These are phyloP conservation scores for Chionis minor DNA, from an alignment of 2,113 vertebrate genomes.

Conservation along the genomic window DNA sequence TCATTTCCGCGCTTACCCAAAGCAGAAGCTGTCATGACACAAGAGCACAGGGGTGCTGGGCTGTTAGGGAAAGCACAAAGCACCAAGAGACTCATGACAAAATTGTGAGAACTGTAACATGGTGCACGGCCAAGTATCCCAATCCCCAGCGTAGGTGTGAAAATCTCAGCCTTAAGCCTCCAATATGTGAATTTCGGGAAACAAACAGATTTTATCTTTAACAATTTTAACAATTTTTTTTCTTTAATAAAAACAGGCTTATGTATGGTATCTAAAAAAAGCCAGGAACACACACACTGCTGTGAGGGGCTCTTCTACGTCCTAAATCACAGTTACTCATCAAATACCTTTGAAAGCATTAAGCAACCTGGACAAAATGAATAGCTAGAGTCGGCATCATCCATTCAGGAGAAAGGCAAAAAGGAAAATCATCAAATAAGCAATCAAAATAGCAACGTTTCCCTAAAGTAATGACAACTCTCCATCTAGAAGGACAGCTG, in stretches of 20 bases:
- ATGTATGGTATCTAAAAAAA: not conserved
- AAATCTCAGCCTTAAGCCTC: slow-evolving; percentile 32
- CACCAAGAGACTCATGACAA: not conserved
- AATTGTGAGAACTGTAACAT: not conserved
- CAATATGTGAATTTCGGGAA: slow-evolving; percentile 26
- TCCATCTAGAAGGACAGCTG: not conserved
- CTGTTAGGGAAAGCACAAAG: slow-evolving; percentile 34
- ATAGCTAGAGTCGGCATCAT: not conserved
- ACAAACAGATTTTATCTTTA: slow-evolving; percentile 33
- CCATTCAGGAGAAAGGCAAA: not conserved
- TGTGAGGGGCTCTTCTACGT: not conserved
- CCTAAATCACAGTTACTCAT: not conserved
- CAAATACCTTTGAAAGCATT: not conserved
- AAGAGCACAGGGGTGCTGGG: slow-evolving; percentile 5
- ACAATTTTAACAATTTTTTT: not conserved
- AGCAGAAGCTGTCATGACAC: not conserved
- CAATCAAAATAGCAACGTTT: not conserved
- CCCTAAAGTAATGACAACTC: not conserved
- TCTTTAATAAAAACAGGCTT: slow-evolving; percentile 13
- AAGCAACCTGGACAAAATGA: not conserved
- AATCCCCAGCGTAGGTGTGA: not conserved
- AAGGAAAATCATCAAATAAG: not conserved
- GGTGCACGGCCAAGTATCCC: not conserved
- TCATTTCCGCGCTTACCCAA: not conserved
- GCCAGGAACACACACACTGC: not conserved